Percentiles rank a stretch among this genome's conserved stretches.
Conservation (phyloP, 2,797 vertebrate species). For the Tauraco hartlaubi region DNA sequence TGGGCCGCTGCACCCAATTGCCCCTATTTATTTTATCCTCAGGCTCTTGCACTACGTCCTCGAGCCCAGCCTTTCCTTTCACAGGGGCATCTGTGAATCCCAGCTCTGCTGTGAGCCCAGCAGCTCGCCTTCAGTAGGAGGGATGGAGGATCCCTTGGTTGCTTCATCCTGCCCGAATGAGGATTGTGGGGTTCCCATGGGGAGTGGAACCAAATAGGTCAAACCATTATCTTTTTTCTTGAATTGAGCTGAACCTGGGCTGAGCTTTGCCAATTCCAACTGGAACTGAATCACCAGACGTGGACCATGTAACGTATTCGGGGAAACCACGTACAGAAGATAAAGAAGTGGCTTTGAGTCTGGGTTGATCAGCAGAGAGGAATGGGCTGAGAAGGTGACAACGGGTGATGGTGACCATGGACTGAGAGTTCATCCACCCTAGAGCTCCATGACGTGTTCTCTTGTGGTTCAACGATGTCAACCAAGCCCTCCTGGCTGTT, state of each 20-base stretch:
- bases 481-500: neutral
- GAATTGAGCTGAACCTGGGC: neutral
- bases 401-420: neutral
- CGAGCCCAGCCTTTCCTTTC: neutral
- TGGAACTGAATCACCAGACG: neutral
- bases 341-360: neutral
- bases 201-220: neutral
- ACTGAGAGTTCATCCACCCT: neutral
- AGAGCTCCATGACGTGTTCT: neutral
- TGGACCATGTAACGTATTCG: neutral
- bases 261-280: neutral
- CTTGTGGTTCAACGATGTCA: neutral
- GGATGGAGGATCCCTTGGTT: neutral
- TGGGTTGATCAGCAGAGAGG: neutral
- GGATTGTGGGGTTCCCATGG: neutral
- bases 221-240: neutral
- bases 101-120: neutral
- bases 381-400: neutral
- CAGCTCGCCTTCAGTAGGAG: neutral
- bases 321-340: neutral
- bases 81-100: neutral
- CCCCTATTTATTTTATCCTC: neutral
- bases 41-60: neutral
- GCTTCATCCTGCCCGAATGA: neutral
- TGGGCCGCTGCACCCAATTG: neutral